Evolutionary conservation across 2,888 invertebrate species (phyloP).

Genomic region (Fabriciana adippe): DNA sequence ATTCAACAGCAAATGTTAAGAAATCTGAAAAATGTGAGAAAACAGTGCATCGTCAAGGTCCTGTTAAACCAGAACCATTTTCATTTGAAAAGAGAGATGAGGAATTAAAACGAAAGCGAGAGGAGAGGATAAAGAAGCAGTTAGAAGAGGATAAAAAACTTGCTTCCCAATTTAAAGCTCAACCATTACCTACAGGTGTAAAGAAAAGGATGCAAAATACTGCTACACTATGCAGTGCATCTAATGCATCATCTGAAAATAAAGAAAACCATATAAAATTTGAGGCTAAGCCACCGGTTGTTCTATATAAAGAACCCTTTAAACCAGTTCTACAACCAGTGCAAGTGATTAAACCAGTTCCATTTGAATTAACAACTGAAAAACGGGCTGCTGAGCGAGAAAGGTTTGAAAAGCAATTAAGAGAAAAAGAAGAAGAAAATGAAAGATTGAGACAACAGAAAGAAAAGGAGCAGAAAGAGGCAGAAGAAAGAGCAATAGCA

Average conservation of each 20-base stretch:
- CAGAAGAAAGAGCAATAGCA: slow-evolving; percentile 77
- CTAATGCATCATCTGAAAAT: slow-evolving; percentile 66
- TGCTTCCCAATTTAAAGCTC: slow-evolving; percentile 86
- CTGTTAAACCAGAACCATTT: slow-evolving; percentile 80
- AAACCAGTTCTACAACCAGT: slow-evolving; percentile 79
- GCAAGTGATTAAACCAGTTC: slow-evolving; percentile 68
- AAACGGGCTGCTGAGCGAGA: slow-evolving; percentile 84
- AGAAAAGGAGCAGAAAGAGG: slow-evolving; percentile 62
- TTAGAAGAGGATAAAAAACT: slow-evolving; percentile 83
- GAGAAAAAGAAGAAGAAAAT: slow-evolving; percentile 78
- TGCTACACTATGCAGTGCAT: slow-evolving; percentile 52
- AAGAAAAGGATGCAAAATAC: slow-evolving; percentile 67
- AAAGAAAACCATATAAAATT: slow-evolving; percentile 78
- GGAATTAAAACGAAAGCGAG: slow-evolving; percentile 78
- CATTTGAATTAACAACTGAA: slow-evolving; percentile 85
- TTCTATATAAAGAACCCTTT: slow-evolving; percentile 85
- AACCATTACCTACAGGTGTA: slow-evolving; percentile 83
- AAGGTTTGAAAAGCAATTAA: slow-evolving; percentile 81
- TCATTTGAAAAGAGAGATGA: slow-evolving; percentile 87
- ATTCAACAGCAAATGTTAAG: slow-evolving; percentile 31
- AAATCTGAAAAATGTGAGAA: slow-evolving; percentile 49
- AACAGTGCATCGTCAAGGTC: slow-evolving; percentile 54
- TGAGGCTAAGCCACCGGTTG: slow-evolving; percentile 84
- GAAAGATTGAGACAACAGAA: slow-evolving; percentile 63
- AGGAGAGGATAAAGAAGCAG: slow-evolving; percentile 83